These are phyloP conservation scores for Harpalus rubripes DNA, from an alignment of 2,888 invertebrate species.

Conservation along the genomic window DNA sequence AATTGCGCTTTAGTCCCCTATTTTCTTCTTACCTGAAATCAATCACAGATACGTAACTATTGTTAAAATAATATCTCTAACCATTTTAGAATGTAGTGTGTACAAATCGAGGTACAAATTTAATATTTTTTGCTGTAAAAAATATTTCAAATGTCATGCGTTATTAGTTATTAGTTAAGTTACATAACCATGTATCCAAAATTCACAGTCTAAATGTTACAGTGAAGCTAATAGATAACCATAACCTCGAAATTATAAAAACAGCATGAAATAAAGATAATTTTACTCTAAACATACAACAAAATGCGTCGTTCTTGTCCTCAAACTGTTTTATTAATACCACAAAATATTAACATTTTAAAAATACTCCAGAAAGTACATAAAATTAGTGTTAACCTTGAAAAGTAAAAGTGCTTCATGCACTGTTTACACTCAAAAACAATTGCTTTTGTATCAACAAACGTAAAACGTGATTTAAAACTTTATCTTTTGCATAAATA, in stretches of 20 bases:
- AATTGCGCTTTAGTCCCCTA: too few species aligned
- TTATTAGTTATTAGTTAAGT: too few species aligned
- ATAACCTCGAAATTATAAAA: conserved; percentile 41
- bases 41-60: too few species aligned
- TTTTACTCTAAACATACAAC: conserved; percentile 12
- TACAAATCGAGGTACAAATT: too few species aligned
- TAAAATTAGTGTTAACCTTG: conserved; percentile 43
- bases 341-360: conserved; percentile 15
- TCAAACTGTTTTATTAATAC: conserved; percentile 19
- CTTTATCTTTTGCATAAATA: background rate
- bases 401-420: conserved; percentile 55
- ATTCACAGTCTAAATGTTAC: background rate
- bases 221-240: background rate
- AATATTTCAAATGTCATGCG: background rate
- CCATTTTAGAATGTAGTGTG: background rate
- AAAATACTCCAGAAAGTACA: conserved; percentile 12
- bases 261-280: conserved; percentile 38
- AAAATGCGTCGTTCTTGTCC: conserved; percentile 31
- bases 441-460: conserved; percentile 22
- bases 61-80: background rate
- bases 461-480: conserved; percentile 3
- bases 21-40: too few species aligned
- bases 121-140: background rate
- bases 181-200: conserved; percentile 11
- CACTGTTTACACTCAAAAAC: conserved; percentile 45